phyloP scores from a whole-genome alignment of 2,113 vertebrate species.

The Bubo scandiacus region DNA sequence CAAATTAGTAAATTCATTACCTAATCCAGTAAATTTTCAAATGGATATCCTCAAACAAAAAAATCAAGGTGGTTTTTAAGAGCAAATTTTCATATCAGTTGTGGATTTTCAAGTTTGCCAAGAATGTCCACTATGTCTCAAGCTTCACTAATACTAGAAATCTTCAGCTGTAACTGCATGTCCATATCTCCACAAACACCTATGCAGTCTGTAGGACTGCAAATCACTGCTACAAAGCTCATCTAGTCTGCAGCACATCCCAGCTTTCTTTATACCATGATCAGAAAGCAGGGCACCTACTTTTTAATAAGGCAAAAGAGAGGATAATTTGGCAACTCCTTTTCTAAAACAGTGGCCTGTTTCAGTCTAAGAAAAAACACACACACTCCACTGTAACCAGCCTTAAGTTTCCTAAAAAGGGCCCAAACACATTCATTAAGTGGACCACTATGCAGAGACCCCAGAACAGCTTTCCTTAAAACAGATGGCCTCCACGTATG shows the following conservation, averaged over 20 bases:
- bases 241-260: background rate
- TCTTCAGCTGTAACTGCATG: background rate
- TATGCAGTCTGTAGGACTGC: background rate
- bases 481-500: fast-evolving
- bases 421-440: background rate
- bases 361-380: background rate
- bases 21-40: background rate
- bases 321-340: background rate
- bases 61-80: background rate
- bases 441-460: fast-evolving
- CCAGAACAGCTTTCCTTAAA: background rate
- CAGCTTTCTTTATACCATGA: background rate
- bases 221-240: background rate
- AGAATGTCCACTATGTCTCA: background rate
- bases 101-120: background rate
- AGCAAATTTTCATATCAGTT: background rate
- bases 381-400: fast-evolving
- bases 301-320: background rate
- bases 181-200: background rate
- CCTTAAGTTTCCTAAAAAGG: fast-evolving
- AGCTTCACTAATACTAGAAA: background rate
- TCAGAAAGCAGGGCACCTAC: background rate
- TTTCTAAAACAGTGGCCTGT: background rate
- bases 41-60: background rate
- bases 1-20: background rate